Evolutionary conservation across 2,888 invertebrate species (phyloP), one percentile per base, ranked within the genome.

Genomic region (Spialia ferax): DNA sequence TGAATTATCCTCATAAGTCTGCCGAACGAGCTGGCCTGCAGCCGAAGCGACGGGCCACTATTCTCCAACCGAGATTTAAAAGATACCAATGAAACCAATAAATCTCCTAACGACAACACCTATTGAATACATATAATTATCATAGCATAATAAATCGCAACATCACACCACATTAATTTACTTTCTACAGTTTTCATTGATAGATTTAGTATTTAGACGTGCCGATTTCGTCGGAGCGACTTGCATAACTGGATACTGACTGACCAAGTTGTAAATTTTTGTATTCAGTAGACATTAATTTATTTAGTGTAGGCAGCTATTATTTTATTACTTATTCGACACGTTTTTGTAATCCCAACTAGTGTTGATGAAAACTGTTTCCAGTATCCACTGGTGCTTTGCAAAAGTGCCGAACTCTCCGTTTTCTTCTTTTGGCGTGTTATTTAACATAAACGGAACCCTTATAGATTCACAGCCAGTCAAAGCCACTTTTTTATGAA

Each of bases 1-100:
- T 90, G 92, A 89, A 91, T 91, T 92, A 91, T 91, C 84, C 88
- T 80, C 86, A 84, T 87, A 88, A 89, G 83, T 85, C 84, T 83
- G 83, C 75, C 73, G 83, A 85, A 84, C 83, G 81, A 85, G 85
- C 72, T 77, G 72, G 35, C 50, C 45, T 10, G 57, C 50, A 50
- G 29, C 63, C 23, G 20, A 29, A n/a, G 20, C 77, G 70, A 69
- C 65, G 71, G 70, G 74, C 75, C 71, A 50, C 73, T 85, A 89
- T 89, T 89, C 77, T 83, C 63, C 56, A 63, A 63, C 50, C 11
- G 32, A 62, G 54, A 64, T 38, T 56, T 50, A 60, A 59, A 54
- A 18, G 65, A 59, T 66, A 66, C 38, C 48, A 65, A 29, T 59
- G 52, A 10, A 38, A 26, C 15, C 59, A 42, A 66, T 66, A 66